Conservation (phyloP, 35 echinoderm and acorn worm species). For the Diadema setosum region DNA sequence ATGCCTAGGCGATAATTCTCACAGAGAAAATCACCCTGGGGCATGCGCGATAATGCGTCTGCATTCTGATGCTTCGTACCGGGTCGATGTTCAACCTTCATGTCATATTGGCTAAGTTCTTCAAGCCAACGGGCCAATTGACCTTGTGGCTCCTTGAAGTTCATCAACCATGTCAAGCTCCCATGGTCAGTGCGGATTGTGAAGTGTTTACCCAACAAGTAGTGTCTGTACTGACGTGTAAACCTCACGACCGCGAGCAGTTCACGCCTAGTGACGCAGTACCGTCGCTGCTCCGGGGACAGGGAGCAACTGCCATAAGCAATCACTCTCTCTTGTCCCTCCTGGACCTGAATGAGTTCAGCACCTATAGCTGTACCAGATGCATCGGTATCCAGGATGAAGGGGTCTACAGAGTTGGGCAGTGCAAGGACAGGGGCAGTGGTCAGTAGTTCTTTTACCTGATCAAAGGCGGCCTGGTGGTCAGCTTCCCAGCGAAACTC, state of each 20-base stretch:
- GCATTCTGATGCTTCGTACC: background rate
- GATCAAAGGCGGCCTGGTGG: background rate
- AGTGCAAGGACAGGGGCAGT: background rate
- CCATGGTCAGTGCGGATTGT: background rate
- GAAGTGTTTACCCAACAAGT: background rate
- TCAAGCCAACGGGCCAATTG: conserved; percentile 29
- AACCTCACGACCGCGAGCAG: background rate
- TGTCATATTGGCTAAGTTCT: conserved; percentile 31
- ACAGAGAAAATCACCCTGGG: background rate
- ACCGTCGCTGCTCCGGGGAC: too few species aligned
- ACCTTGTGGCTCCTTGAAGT: conserved; percentile 23
- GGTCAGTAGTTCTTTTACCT: background rate
- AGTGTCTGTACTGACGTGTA: background rate
- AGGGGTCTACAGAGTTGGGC: background rate
- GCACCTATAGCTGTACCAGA: conserved; percentile 23
- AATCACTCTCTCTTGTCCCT: background rate
- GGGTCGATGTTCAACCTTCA: background rate
- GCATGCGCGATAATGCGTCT: background rate
- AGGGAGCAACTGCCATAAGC: background rate
- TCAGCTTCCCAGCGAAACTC: background rate
- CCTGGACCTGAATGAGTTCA: background rate
- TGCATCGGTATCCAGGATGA: too few species aligned
- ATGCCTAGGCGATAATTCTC: background rate
- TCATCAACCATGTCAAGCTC: background rate
- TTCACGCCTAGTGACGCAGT: background rate